These are phyloP conservation scores for Dermochelys coriacea DNA, from an alignment of 2,797 vertebrate species.

Conservation along the genomic window DNA sequence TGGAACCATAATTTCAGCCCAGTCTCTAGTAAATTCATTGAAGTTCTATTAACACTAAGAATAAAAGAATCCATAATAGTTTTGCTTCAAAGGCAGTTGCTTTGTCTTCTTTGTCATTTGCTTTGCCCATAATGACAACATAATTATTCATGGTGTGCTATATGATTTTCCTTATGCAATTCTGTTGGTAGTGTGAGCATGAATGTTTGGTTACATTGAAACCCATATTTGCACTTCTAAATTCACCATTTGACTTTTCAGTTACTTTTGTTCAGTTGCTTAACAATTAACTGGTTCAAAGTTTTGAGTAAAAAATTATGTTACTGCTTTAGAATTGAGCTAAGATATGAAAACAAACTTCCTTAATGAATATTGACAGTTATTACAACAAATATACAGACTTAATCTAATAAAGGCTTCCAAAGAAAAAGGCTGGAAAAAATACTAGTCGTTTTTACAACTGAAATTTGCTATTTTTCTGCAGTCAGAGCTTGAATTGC, in stretches of 20 bases:
- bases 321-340: neutral
- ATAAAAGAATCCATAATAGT: neutral
- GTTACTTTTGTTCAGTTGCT: neutral
- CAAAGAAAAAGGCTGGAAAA: neutral
- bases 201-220: neutral
- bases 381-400: neutral
- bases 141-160: neutral
- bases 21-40: neutral
- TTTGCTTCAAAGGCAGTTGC: neutral
- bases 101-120: constrained; percentile 15
- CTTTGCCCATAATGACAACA: neutral
- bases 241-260: neutral
- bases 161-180: neutral
- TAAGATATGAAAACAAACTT: neutral
- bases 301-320: neutral
- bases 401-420: neutral
- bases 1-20: neutral
- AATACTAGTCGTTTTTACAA: neutral
- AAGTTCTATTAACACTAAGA: neutral
- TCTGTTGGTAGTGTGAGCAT: neutral
- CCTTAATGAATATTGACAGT: neutral
- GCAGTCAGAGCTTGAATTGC: neutral
- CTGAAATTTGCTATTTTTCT: neutral
- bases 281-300: neutral
- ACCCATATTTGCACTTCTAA: neutral